These are phyloP conservation scores for human (Homo sapiens) DNA, from an alignment of 2,113 vertebrate species.

Conservation along the genomic window DNA sequence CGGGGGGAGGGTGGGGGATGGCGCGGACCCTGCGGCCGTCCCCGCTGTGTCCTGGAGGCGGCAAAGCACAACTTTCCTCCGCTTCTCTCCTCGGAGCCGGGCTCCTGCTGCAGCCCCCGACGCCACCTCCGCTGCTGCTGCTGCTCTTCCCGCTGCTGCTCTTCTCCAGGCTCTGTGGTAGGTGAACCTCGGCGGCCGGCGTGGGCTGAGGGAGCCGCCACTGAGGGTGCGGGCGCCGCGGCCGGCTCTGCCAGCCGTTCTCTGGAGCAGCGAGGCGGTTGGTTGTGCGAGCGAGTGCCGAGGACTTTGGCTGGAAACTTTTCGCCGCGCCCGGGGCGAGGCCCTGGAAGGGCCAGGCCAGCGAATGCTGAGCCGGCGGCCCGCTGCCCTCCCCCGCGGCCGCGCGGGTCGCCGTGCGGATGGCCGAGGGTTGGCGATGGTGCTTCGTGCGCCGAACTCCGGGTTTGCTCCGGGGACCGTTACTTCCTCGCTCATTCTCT, in stretches of 20 bases:
- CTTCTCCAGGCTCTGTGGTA: constrained; percentile 76
- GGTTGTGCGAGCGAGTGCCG: constrained; percentile 28
- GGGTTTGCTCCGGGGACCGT: constrained; percentile 44
- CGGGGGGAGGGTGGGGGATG: constrained; percentile 73
- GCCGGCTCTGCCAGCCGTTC: not conserved
- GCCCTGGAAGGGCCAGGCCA: constrained; percentile 32
- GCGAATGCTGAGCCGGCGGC: not conserved
- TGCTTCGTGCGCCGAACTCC: not conserved
- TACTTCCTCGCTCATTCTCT: not conserved
- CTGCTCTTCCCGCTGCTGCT: constrained; percentile 75
- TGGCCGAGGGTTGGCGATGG: not conserved
- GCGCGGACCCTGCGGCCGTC: constrained; percentile 74
- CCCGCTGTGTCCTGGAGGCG: constrained; percentile 63
- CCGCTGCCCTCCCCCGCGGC: not conserved
- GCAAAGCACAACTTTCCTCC: constrained; percentile 75
- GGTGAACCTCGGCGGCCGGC: constrained; percentile 53
- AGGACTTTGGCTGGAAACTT: constrained; percentile 75
- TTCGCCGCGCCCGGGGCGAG: constrained; percentile 71
- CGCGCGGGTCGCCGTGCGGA: not conserved
- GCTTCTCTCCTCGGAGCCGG: constrained; percentile 59
- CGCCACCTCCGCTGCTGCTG: constrained; percentile 60
- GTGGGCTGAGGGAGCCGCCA: constrained; percentile 44
- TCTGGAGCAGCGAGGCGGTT: constrained; percentile 45
- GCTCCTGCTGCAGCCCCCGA: constrained; percentile 56
- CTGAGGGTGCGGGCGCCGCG: not conserved